Conservation (phyloP, 2,888 invertebrate genomes). For the Scaptomyza polygonia region DNA sequence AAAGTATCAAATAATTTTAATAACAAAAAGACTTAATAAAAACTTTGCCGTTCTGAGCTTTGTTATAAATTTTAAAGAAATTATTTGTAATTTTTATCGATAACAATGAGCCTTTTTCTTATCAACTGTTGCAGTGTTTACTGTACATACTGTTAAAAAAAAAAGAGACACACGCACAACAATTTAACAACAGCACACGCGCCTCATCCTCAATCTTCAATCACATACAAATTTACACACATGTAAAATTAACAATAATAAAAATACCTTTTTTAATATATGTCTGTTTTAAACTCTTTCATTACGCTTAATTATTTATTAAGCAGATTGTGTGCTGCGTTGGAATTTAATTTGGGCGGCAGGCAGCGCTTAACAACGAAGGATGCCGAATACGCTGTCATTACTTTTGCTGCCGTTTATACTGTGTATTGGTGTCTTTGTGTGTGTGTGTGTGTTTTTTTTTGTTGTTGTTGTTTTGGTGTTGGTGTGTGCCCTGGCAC, state of each 20-base stretch:
- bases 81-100: too few species aligned
- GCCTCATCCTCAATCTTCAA: not conserved
- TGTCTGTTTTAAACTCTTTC: constrained; percentile 52
- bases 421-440: not conserved
- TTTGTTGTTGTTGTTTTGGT: too few species aligned
- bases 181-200: not conserved
- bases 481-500: constrained; percentile 41
- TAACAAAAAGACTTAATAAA: too few species aligned
- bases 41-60: too few species aligned
- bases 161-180: not conserved
- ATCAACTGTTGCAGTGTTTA: not conserved
- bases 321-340: constrained; percentile 53
- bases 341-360: constrained; percentile 58
- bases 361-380: constrained; percentile 35
- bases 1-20: too few species aligned
- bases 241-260: constrained; percentile 36
- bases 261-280: constrained; percentile 53
- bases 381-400: not conserved
- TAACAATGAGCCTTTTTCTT: not conserved
- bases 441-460: not conserved
- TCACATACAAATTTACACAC: constrained; percentile 18
- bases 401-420: constrained; percentile 31
- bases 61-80: too few species aligned
- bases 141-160: not conserved
- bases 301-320: constrained; percentile 67